Percentiles rank a stretch among this genome's conserved stretches.
Conservation (phyloP, 2,888 invertebrate species). For the Cheilosia grossa region DNA sequence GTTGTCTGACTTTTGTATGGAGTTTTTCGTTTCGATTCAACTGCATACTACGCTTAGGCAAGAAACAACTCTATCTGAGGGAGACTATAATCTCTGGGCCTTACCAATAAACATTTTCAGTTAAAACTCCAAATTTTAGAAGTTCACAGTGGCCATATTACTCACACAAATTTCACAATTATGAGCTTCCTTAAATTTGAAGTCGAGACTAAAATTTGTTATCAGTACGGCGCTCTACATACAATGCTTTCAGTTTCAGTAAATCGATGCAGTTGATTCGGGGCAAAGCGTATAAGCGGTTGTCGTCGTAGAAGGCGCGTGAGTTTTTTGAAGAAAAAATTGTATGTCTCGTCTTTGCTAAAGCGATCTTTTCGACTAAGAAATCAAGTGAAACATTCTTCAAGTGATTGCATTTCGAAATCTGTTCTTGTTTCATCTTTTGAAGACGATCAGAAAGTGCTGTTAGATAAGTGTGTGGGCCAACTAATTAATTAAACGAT, state of each 20-base stretch:
- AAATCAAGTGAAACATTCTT: constrained; percentile 21
- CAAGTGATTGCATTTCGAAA: constrained; percentile 53
- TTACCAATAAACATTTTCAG: too few species aligned
- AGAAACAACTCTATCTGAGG: too few species aligned
- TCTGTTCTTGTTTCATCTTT: constrained; percentile 15
- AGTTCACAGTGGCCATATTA: too few species aligned
- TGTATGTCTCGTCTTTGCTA: background rate
- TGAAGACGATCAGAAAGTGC: constrained; percentile 33
- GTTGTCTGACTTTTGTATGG: too few species aligned
- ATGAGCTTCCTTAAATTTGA: too few species aligned
- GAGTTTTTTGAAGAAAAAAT: background rate
- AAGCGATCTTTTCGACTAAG: constrained; percentile 49
- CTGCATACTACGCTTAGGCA: too few species aligned
- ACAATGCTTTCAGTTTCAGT: constrained; percentile 75
- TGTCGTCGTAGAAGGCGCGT: constrained; percentile 60
- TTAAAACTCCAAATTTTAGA: too few species aligned
- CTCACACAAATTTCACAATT: too few species aligned
- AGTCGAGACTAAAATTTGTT: constrained; percentile 29
- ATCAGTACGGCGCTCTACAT: too few species aligned
- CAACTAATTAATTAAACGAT: constrained; percentile 55
- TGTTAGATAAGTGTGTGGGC: constrained; percentile 52
- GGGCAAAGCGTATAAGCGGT: constrained; percentile 74
- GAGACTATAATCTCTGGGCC: too few species aligned
- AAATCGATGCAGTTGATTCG: constrained; percentile 72
- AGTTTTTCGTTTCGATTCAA: too few species aligned